These are phyloP conservation scores for Hyposmocoma kahamanoa DNA, from an alignment of 1,140 invertebrate species.

Conservation along the genomic window DNA sequence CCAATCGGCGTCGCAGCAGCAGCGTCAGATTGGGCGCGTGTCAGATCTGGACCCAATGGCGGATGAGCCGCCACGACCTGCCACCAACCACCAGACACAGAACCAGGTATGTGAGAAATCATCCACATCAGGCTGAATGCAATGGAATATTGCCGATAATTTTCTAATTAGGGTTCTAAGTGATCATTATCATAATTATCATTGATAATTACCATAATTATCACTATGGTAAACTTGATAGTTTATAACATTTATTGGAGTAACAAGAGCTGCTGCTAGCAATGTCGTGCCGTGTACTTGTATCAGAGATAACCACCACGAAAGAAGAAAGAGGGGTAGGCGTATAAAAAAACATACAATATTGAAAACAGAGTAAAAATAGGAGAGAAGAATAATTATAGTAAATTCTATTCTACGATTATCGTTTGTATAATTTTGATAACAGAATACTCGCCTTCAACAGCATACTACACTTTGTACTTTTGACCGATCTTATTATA, in stretches of 20 bases:
- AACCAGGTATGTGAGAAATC: slow-evolving; percentile 1
- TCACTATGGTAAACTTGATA: background rate
- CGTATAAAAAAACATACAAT: background rate
- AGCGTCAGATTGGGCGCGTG: slow-evolving; percentile 90
- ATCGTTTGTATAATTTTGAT: too few relatives aligned
- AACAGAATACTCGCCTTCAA: too few relatives aligned
- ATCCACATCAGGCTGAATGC: background rate
- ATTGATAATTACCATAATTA: background rate
- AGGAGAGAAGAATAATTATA: too few relatives aligned
- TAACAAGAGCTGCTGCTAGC: background rate
- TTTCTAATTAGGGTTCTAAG: too few relatives aligned
- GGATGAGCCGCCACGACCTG: slow-evolving; percentile 75
- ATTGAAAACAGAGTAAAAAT: too few relatives aligned
- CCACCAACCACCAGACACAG: slow-evolving; percentile 41
- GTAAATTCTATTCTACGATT: too few relatives aligned
- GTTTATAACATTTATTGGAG: background rate
- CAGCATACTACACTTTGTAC: too few relatives aligned
- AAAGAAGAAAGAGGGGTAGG: background rate
- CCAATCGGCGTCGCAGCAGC: slow-evolving; percentile 46
- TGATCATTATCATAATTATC: background rate
- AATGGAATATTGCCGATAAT: background rate
- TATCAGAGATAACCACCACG: background rate
- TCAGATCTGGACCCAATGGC: slow-evolving; percentile 97
- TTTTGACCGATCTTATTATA: too few relatives aligned
- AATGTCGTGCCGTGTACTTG: background rate